Conservation (phyloP, 2,888 invertebrate genomes). For the Liopterus haemorrhoidalis region DNA sequence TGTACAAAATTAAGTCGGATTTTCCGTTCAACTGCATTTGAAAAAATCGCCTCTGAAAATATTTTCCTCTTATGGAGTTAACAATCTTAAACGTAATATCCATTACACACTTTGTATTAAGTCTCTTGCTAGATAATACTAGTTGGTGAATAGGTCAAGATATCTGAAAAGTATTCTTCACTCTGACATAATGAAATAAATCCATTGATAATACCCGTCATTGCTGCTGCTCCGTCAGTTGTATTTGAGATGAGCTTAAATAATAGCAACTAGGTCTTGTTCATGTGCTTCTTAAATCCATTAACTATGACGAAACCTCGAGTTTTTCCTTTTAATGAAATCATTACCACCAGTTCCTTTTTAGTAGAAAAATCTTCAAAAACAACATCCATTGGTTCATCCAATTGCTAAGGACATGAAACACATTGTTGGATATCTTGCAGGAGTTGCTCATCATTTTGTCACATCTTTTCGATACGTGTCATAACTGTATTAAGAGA, state of each 20-base stretch:
- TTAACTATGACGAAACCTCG: conserved; percentile 25
- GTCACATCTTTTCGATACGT: no score
- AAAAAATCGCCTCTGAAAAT: no score
- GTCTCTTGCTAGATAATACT: conserved; percentile 20
- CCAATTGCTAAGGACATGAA: conserved; percentile 15
- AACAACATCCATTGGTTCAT: conserved; percentile 20
- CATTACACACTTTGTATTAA: no score
- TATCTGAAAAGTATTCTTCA: conserved; percentile 24
- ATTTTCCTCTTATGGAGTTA: no score
- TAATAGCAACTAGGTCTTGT: conserved; percentile 20
- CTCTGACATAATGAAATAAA: conserved; percentile 25
- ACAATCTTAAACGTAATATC: no score
- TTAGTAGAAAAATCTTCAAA: conserved; percentile 23
- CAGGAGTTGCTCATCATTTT: no score
- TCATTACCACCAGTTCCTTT: conserved; percentile 21
- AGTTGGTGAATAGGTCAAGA: conserved; percentile 25
- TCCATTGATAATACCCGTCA: conserved; percentile 28
- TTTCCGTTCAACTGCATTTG: no score
- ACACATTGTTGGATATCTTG: no score
- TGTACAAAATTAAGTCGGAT: no score
- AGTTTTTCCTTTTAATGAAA: conserved; percentile 22
- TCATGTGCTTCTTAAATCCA: conserved; percentile 18
- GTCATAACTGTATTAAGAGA: no score
- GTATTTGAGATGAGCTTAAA: conserved; percentile 26
- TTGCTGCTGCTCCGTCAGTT: conserved; percentile 30